Conservation (phyloP, 2,113 vertebrate genomes). For the Mastomys natalensis region DNA sequence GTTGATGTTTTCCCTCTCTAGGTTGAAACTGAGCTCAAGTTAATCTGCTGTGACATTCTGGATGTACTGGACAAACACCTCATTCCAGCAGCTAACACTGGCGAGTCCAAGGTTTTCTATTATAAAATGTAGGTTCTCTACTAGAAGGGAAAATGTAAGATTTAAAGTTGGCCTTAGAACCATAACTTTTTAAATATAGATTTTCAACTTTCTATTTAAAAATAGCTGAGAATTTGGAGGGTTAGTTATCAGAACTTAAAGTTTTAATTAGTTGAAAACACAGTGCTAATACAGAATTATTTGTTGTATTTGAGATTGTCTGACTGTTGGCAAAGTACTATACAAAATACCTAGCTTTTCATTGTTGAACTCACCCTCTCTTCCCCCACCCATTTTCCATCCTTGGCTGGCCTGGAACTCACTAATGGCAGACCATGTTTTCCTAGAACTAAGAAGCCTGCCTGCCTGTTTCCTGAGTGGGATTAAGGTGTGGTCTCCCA, state of each 20-base stretch:
- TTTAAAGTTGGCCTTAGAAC: conserved; percentile 72
- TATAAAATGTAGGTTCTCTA: conserved; percentile 96
- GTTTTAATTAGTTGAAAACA: not conserved
- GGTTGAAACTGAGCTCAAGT: conserved; percentile 98
- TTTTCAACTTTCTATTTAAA: conserved; percentile 51
- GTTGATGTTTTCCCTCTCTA: conserved; percentile 72
- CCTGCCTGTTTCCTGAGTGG: not conserved
- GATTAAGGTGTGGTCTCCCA: not conserved
- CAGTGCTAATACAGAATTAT: not conserved
- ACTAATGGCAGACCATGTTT: not conserved
- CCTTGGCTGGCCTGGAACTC: not conserved
- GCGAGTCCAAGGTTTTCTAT: conserved; percentile 99
- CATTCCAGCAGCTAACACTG: conserved; percentile 96
- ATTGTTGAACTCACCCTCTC: not conserved
- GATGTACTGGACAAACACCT: conserved; percentile 99
- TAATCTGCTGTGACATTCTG: conserved; percentile 98
- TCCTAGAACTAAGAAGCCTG: not conserved
- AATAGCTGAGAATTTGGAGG: conserved; percentile 15
- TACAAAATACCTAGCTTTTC: conserved; percentile 42
- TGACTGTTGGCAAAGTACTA: conserved; percentile 16
- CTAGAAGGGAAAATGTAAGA: conserved; percentile 73
- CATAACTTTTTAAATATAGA: conserved; percentile 18
- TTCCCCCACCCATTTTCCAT: not conserved
- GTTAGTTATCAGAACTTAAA: conserved; percentile 29
- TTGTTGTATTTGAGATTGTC: not conserved